Evolutionary conservation across 1,140 invertebrate species (phyloP).

Genomic region (Drosophila erecta): DNA sequence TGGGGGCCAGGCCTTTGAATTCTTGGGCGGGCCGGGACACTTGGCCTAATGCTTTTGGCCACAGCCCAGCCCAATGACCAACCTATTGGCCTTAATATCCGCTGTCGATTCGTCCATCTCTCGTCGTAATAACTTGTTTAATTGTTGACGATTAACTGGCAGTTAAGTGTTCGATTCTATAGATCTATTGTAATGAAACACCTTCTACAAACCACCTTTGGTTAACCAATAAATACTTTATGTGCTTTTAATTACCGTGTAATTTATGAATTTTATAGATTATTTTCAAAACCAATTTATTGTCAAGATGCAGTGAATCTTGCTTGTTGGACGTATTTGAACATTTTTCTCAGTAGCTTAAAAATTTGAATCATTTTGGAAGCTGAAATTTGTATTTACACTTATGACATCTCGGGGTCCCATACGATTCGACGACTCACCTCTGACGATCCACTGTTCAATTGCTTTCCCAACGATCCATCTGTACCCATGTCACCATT

Average conservation of each 20-base stretch:
- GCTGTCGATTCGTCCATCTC: slow-evolving; percentile 21
- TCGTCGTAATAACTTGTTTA: slow-evolving; percentile 11
- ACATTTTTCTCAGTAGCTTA: no score
- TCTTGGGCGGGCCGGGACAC: slow-evolving; percentile 54
- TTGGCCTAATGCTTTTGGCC: slow-evolving; percentile 39
- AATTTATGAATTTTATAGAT: slow-evolving; percentile 3
- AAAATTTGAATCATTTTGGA: no score
- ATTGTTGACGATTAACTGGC: slow-evolving; percentile 19
- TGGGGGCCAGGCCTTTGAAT: slow-evolving; percentile 31
- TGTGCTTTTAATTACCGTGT: slow-evolving; percentile 4
- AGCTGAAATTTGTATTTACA: no score
- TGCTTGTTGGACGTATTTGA: no score
- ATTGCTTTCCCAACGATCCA: slow-evolving; percentile 44
- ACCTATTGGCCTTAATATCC: slow-evolving; percentile 35
- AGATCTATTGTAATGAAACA: slow-evolving; percentile 13
- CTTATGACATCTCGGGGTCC: neutral
- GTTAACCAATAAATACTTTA: slow-evolving; percentile 20
- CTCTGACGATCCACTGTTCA: neutral
- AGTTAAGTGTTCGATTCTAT: neutral
- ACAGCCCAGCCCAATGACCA: slow-evolving; percentile 10
- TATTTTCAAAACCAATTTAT: neutral
- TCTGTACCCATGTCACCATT: slow-evolving; percentile 44
- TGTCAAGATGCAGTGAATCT: neutral
- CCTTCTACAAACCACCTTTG: slow-evolving; percentile 7
- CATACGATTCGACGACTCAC: neutral